Evolutionary conservation across 1,140 invertebrate genomes (phyloP).

Genomic region (Temnothorax longispinosus): DNA sequence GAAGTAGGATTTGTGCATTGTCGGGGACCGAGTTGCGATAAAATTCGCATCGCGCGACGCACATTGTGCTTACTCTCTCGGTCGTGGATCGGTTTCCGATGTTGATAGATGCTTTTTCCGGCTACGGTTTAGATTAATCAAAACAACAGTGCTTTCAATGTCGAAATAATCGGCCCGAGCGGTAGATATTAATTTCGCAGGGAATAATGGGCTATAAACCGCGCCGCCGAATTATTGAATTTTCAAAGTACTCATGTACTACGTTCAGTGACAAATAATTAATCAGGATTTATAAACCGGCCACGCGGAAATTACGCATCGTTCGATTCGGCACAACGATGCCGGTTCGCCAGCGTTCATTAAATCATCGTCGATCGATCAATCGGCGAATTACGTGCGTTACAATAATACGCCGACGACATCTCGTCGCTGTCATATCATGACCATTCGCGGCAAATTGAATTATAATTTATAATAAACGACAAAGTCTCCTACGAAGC

Average conservation of each 20-base stretch:
- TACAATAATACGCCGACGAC: slow-evolving; percentile 53
- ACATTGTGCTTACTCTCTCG: slow-evolving; percentile 18
- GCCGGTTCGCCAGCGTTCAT: slow-evolving; percentile 40
- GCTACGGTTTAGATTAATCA: slow-evolving; percentile 47
- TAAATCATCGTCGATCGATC: slow-evolving; percentile 60
- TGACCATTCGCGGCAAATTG: slow-evolving; percentile 50
- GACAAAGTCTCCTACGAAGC: background rate
- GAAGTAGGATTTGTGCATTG: slow-evolving; percentile 20
- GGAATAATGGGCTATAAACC: slow-evolving; percentile 62
- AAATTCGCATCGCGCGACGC: slow-evolving; percentile 24
- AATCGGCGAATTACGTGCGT: slow-evolving; percentile 53
- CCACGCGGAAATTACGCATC: slow-evolving; percentile 57
- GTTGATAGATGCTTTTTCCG: slow-evolving; percentile 53
- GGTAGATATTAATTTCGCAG: slow-evolving; percentile 60
- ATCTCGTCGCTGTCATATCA: slow-evolving; percentile 52
- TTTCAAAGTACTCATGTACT: slow-evolving; percentile 53
- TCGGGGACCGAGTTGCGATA: background rate
- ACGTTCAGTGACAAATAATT: slow-evolving; percentile 56
- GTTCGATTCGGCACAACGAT: slow-evolving; percentile 41
- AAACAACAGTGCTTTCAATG: slow-evolving; percentile 55
- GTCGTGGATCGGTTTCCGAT: slow-evolving; percentile 36
- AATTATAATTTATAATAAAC: slow-evolving; percentile 53
- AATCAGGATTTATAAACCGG: slow-evolving; percentile 61
- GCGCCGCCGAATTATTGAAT: slow-evolving; percentile 57
- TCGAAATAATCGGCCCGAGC: slow-evolving; percentile 51